Evolutionary conservation across 2,888 invertebrate genomes (phyloP).

Genomic region (Calephelis perditalis): DNA sequence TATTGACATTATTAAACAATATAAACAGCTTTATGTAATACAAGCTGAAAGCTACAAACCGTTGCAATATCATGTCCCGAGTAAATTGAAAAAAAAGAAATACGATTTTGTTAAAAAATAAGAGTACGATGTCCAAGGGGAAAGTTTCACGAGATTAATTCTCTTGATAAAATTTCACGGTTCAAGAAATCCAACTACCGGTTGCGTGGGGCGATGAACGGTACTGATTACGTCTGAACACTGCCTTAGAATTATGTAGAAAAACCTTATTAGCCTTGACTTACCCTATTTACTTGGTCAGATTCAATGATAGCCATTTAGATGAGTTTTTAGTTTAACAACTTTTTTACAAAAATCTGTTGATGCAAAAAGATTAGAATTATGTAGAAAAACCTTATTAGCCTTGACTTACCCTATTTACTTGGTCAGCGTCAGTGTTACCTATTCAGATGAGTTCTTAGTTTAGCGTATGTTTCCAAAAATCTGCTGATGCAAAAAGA

Average conservation of each 20-base stretch:
- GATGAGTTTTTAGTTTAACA: no score
- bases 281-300: not conserved
- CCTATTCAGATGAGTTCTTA: no score
- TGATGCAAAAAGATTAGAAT: constrained; percentile 31
- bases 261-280: constrained; percentile 19
- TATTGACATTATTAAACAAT: not conserved
- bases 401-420: not conserved
- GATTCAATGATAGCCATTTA: no score
- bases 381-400: constrained; percentile 30
- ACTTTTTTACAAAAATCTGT: no score
- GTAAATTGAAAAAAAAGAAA: constrained; percentile 27
- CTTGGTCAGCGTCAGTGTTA: not conserved
- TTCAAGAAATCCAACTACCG: constrained; percentile 77
- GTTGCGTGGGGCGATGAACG: constrained; percentile 76
- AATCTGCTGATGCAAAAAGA: no score
- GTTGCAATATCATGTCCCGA: not conserved
- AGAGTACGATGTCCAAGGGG: constrained; percentile 61
- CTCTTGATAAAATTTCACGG: constrained; percentile 78
- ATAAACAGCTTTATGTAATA: not conserved
- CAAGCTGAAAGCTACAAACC: not conserved
- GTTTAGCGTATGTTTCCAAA: no score
- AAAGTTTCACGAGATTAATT: constrained; percentile 74
- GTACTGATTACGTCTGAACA: constrained; percentile 66
- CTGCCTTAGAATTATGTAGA: constrained; percentile 40
- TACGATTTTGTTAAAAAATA: constrained; percentile 46